Conservation (phyloP, 2,888 invertebrate species). For the Zaprionus obscuricornis region DNA sequence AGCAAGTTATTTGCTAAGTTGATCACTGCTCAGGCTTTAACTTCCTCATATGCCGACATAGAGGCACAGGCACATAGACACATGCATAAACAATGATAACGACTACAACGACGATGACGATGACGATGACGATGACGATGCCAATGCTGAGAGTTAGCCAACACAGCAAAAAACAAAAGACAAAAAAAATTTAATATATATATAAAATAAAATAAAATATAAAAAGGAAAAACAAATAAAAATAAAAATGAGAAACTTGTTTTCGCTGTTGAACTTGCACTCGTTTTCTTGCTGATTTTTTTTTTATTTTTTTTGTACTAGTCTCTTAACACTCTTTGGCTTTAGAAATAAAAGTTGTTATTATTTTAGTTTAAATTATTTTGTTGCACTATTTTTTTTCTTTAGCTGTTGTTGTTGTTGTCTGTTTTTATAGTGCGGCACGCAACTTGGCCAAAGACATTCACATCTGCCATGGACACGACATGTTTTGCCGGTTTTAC, state of each 20-base stretch:
- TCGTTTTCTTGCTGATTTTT: constrained; percentile 56
- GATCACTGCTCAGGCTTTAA: constrained; percentile 57
- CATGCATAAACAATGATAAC: too few relatives aligned
- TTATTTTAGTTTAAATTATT: constrained; percentile 24
- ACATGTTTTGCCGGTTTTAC: constrained; percentile 75
- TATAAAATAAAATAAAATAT: constrained; percentile 26
- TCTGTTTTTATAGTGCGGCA: constrained; percentile 42
- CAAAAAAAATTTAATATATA: constrained; percentile 15
- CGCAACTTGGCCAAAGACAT: constrained; percentile 57
- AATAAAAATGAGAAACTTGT: constrained; percentile 65
- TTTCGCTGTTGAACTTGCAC: constrained; percentile 73
- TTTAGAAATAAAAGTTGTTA: constrained; percentile 63
- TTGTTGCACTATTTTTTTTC: constrained; percentile 43
- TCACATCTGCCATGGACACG: constrained; percentile 55
- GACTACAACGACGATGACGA: constrained; percentile 14
- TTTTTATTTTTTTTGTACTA: neutral
- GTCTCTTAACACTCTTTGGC: constrained; percentile 49
- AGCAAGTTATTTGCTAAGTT: constrained; percentile 3
- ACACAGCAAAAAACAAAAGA: constrained; percentile 13
- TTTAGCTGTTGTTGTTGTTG: too few relatives aligned
- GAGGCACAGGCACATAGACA: neutral
- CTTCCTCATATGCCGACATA: constrained; percentile 60
- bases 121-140: constrained; percentile 19
- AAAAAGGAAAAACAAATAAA: neutral
- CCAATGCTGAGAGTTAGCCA: constrained; percentile 29